Base-by-base conservation (phyloP, 2,797 vertebrate genomes). In the Anomalospiza imberbis region DNA sequence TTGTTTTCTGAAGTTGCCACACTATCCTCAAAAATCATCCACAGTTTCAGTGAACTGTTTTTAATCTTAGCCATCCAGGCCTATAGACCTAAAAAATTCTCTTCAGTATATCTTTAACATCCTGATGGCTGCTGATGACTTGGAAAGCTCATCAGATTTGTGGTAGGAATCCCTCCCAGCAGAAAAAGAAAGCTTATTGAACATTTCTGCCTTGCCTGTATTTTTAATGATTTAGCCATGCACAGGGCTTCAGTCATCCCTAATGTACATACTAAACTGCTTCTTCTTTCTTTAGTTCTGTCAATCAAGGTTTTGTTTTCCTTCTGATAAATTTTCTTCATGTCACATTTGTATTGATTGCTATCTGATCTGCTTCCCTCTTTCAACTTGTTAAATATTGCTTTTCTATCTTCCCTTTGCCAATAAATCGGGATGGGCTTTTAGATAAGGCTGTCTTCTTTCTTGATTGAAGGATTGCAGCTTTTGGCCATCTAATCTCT, bases 371-470 rank as follows among this genome's bases (percentile, higher is more conserved):
- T 1, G 2, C 40, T 90, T 91, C 60, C n/a, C 62, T 74, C 74
- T 93, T 93, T 94, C 82, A 75, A 77, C 63, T 67, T 83, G n/a
- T 93, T 94, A 94, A 81, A 81, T 93, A 78, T 28, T 89, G 58
- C 91, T 89, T 78, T 85, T 76, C 73, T 88, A 40, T 68, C 85
- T 91, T 88, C 17, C 2, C 70, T 90, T 96, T 86, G 85, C 88
- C 88, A 86, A 62, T 94, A 92, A 83, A 92, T 53, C 0, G 1
- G 25, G 51, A 91, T 86, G 76, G 76, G 47, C 54, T 96, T 94
- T 81, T 72, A 92, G 85, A 92, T 94, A 74, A 94, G 95, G 36
- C 75, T 93, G 58, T 94, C 73, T n/a, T 85, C 82, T 80, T 91
- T 88, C 66, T 84, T 85, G 62, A 75, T 86, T 75, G 91, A 93